phyloP scores from a whole-genome alignment of 2,113 vertebrate genomes.

The Patagioenas fasciata region DNA sequence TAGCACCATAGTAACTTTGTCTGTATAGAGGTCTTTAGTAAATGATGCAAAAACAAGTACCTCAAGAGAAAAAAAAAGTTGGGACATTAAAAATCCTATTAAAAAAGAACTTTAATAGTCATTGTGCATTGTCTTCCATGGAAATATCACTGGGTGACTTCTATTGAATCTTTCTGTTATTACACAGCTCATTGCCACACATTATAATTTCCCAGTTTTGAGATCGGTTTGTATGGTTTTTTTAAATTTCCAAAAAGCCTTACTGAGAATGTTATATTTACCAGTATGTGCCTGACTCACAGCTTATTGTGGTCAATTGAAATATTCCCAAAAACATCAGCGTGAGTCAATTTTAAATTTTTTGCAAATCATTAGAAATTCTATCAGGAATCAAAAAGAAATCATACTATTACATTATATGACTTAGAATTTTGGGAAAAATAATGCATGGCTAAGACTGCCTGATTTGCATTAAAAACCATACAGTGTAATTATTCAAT shows the following conservation, averaged over 20 bases:
- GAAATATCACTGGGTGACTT: neutral
- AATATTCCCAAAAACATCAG: neutral
- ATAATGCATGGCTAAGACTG: neutral
- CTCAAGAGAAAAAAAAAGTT: neutral
- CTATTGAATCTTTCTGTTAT: neutral
- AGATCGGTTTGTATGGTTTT: neutral
- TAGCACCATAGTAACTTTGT: neutral
- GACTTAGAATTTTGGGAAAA: neutral
- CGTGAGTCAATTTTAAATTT: neutral
- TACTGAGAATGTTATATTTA: neutral
- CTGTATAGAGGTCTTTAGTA: neutral
- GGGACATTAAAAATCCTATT: neutral
- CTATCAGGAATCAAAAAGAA: neutral
- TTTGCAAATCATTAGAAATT: neutral
- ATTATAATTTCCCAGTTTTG: neutral
- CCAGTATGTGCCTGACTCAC: neutral
- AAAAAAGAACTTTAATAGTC: neutral
- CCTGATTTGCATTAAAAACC: neutral
- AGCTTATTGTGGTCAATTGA: neutral
- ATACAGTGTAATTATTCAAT: neutral
- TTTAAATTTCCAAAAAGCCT: neutral
- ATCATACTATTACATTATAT: neutral
- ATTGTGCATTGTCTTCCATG: neutral
- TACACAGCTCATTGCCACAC: neutral
- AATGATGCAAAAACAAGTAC: neutral